Conservation (phyloP, 1,140 invertebrate species). For the Parapsyche elsis region DNA sequence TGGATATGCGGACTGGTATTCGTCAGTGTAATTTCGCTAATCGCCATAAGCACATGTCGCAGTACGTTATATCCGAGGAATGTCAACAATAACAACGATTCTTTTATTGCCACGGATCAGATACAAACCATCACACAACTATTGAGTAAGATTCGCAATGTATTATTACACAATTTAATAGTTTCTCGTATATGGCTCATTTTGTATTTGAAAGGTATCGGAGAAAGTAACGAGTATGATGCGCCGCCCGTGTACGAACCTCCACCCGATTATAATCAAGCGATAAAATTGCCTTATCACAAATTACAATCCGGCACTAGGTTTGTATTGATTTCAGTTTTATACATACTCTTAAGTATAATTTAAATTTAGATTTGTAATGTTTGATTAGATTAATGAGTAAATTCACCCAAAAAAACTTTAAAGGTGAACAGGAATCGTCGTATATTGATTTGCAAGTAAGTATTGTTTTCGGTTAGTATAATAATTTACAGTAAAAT, state of each 20-base stretch:
- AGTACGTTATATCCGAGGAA: background rate
- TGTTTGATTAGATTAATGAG: no score
- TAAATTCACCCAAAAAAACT: no score
- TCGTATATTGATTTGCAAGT: no score
- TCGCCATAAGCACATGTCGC: slow-evolving; percentile 34
- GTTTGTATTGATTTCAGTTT: background rate
- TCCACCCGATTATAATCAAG: slow-evolving; percentile 74
- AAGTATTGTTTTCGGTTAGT: no score
- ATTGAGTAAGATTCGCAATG: slow-evolving; percentile 36
- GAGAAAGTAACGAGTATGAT: slow-evolving; percentile 65
- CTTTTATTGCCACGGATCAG: slow-evolving; percentile 38
- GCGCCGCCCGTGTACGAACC: slow-evolving; percentile 75
- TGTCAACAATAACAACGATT: slow-evolving; percentile 20
- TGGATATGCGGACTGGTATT: slow-evolving; percentile 32
- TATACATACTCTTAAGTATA: background rate
- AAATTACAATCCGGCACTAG: background rate
- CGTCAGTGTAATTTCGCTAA: slow-evolving; percentile 12
- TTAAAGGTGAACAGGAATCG: no score
- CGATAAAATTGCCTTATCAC: slow-evolving; percentile 63
- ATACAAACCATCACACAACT: slow-evolving; percentile 51
- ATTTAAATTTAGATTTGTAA: no score
- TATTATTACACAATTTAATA: background rate
- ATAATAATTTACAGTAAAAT: no score
- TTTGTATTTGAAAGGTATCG: slow-evolving; percentile 57
- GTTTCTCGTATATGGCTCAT: no score